Evolutionary conservation across 2,797 vertebrate genomes (phyloP).

Genomic region (Halcyon leucocephala): DNA sequence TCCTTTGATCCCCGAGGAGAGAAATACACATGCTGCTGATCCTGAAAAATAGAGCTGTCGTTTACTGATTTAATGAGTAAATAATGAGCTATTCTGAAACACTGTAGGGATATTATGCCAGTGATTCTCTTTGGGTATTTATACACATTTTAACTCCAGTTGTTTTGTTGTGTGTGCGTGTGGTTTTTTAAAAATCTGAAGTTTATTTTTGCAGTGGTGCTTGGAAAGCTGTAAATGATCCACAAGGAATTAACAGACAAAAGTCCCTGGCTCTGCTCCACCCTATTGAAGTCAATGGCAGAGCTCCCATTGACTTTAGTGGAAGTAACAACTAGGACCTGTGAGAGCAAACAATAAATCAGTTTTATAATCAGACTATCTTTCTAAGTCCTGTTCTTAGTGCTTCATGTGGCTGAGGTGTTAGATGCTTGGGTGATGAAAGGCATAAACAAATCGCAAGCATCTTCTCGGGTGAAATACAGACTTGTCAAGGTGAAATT

Average conservation of each 20-base stretch:
- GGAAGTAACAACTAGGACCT: not conserved
- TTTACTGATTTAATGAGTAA: slow-evolving; percentile 34
- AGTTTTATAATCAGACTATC: not conserved
- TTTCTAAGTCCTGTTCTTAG: not conserved
- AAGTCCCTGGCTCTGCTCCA: slow-evolving; percentile 50
- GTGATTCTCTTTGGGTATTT: slow-evolving; percentile 17
- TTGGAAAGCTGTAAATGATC: slow-evolving; percentile 68
- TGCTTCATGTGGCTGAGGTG: not conserved
- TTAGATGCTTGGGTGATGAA: not conserved
- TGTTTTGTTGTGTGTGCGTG: slow-evolving; percentile 20
- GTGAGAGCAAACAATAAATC: not conserved
- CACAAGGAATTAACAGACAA: slow-evolving; percentile 62
- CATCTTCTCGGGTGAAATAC: not conserved
- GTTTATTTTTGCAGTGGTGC: slow-evolving; percentile 67
- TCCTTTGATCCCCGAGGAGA: not conserved
- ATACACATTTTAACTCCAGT: slow-evolving; percentile 15
- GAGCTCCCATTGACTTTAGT: slow-evolving; percentile 45
- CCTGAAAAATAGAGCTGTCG: not conserved
- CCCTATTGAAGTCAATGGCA: slow-evolving; percentile 36
- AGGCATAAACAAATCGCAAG: not conserved
- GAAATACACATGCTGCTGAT: not conserved
- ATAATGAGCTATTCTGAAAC: slow-evolving; percentile 41
- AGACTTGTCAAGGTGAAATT: not conserved
- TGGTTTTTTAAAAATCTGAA: slow-evolving; percentile 62
- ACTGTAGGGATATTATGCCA: not conserved